These are phyloP conservation scores for Corythaeola cristata DNA, from an alignment of 2,113 vertebrate species.

Conservation along the genomic window DNA sequence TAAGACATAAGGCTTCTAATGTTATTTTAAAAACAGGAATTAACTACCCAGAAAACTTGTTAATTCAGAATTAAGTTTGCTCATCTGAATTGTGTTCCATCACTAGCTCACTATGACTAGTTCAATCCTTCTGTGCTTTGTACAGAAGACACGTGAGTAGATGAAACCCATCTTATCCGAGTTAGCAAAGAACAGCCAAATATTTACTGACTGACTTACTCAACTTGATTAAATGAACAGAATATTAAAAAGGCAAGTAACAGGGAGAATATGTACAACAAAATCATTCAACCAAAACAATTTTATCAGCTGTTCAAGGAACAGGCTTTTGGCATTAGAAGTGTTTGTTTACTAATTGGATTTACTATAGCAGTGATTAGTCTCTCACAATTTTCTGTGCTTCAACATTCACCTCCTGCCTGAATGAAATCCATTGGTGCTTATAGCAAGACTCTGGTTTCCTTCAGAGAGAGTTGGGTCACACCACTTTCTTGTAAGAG, in stretches of 20 bases:
- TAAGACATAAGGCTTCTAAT: neutral
- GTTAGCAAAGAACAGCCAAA: neutral
- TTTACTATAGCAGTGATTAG: constrained; percentile 20
- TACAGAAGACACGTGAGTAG: neutral
- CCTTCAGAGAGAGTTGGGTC: neutral
- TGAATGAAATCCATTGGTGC: neutral
- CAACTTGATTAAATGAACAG: constrained; percentile 16
- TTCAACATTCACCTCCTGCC: neutral
- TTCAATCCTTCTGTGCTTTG: neutral
- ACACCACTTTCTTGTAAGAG: neutral
- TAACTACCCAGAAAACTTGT: neutral
- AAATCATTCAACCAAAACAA: neutral
- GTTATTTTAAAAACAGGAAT: neutral
- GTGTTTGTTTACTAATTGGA: constrained; percentile 27
- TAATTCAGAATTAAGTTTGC: neutral
- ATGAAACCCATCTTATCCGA: neutral
- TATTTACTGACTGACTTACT: constrained; percentile 22
- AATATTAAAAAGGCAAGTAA: constrained; percentile 4
- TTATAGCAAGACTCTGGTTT: neutral
- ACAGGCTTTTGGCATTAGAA: neutral
- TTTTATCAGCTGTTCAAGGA: neutral
- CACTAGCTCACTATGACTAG: neutral
- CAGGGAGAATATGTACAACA: neutral
- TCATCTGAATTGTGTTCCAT: neutral
- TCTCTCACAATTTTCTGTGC: neutral